A percentile compares a stretch with the other conserved stretches of the same genome.
Evolutionary conservation across 2,797 vertebrate species (phyloP).

Genomic region (Ceryle rudis): DNA sequence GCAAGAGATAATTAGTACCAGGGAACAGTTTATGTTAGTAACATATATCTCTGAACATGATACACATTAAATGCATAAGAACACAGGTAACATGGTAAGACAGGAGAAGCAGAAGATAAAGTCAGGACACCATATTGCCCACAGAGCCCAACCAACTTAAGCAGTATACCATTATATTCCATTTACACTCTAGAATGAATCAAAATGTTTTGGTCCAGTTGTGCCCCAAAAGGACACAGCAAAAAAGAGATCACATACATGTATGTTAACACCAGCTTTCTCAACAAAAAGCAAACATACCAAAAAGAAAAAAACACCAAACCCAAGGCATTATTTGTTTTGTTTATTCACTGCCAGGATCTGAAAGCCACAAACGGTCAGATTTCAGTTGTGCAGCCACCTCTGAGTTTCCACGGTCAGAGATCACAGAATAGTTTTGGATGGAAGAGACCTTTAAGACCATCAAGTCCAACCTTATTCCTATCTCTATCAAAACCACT

Average conservation of each 20-base stretch:
- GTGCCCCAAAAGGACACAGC: not conserved
- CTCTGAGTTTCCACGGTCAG: not conserved
- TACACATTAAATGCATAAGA: not conserved
- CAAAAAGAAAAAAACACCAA: too few species aligned
- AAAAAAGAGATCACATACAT: not conserved
- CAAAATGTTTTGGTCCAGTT: not conserved
- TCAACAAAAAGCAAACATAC: not conserved
- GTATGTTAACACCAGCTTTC: not conserved
- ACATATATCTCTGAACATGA: not conserved
- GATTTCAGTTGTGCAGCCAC: not conserved
- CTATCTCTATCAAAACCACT: too few species aligned
- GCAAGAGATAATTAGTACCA: not conserved
- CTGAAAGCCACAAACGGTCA: not conserved
- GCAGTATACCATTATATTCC: not conserved
- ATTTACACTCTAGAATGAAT: not conserved
- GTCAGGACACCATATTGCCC: not conserved
- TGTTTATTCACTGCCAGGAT: not conserved
- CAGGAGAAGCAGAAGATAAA: not conserved
- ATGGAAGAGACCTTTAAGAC: too few species aligned
- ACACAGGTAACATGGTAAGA: not conserved
- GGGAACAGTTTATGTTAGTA: not conserved
- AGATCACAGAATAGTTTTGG: not conserved
- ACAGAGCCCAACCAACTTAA: not conserved
- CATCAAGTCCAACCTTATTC: too few species aligned
- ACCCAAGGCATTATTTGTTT: not conserved